These are phyloP conservation scores for Sinosuthora webbiana DNA, from an alignment of 2,113 vertebrate genomes.

Conservation along the genomic window DNA sequence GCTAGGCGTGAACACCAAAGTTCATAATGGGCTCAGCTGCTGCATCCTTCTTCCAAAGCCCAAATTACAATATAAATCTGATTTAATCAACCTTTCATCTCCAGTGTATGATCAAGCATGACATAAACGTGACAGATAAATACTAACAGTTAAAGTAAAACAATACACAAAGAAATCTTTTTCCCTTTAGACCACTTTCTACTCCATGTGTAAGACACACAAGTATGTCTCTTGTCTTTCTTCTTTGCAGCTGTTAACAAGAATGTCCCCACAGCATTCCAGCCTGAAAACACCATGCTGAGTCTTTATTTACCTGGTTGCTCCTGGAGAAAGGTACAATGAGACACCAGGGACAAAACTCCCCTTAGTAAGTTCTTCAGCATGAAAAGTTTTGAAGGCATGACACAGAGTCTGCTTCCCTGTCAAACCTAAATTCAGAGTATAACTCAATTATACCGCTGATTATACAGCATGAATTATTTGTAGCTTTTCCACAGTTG, in stretches of 20 bases:
- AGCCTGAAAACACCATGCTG: accelerated
- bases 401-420: neutral
- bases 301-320: neutral
- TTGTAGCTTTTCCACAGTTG: neutral
- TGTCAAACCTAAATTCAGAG: neutral
- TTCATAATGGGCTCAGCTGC: accelerated
- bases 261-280: neutral
- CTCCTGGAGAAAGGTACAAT: neutral
- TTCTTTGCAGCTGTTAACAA: neutral
- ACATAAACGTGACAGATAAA: neutral
- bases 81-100: neutral
- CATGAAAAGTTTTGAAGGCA: neutral
- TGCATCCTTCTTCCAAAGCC: neutral
- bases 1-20: neutral
- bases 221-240: neutral
- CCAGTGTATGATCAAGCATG: neutral
- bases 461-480: neutral
- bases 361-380: neutral
- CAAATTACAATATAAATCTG: neutral
- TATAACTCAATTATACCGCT: neutral
- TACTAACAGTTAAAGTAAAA: neutral
- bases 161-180: neutral
- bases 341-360: neutral
- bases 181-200: neutral
- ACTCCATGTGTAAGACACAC: accelerated